Evolutionary conservation across 2,113 vertebrate genomes (phyloP).

Genomic region (Archilochus colubris): DNA sequence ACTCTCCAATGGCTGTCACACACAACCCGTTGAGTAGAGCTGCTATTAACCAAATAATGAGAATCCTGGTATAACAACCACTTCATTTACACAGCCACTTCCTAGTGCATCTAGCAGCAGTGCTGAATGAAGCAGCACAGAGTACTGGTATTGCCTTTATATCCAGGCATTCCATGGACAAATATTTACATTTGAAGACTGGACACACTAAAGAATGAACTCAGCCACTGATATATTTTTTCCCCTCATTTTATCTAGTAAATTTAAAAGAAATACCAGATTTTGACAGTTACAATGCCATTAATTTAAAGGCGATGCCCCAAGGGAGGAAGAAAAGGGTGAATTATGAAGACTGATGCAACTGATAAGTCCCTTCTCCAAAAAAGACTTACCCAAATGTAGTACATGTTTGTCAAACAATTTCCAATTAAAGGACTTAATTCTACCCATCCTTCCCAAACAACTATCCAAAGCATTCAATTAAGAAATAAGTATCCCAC

Average conservation of each 20-base stretch:
- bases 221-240: neutral
- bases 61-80: neutral
- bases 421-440: neutral
- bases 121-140: neutral
- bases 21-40: neutral
- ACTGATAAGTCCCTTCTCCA: neutral
- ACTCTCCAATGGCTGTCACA: neutral
- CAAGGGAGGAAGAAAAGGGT: neutral
- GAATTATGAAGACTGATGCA: neutral
- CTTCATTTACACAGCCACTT: neutral
- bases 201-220: neutral
- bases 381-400: neutral
- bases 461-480: neutral
- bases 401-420: neutral
- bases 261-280: neutral
- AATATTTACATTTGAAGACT: neutral
- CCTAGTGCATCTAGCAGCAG: neutral
- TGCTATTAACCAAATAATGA: neutral
- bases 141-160: neutral
- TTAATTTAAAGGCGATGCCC: neutral
- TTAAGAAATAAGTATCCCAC: neutral
- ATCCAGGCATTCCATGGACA: neutral
- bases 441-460: neutral
- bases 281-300: neutral
- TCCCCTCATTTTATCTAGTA: neutral